Conservation (phyloP, 2,113 vertebrate species). For the Actenoides hombroni region DNA sequence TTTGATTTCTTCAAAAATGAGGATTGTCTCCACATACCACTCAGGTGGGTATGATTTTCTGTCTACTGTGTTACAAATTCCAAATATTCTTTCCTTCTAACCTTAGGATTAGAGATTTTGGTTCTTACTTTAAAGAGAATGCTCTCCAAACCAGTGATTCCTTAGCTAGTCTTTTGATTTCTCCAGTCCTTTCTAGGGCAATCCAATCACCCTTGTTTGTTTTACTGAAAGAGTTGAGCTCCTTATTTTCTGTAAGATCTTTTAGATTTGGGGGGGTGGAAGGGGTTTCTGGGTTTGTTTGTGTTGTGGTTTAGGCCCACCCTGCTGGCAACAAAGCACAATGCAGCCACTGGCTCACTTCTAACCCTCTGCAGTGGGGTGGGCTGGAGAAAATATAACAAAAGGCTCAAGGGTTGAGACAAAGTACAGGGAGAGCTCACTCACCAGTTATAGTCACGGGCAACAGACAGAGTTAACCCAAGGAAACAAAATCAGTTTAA, state of each 20-base stretch:
- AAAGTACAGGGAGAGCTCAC: background rate
- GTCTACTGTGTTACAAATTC: background rate
- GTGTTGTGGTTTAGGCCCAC: background rate
- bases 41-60: background rate
- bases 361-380: background rate
- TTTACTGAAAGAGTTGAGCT: background rate
- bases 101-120: background rate
- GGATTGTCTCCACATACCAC: background rate
- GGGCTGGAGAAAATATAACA: background rate
- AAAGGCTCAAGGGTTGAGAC: background rate
- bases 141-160: background rate
- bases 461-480: background rate
- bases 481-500: background rate
- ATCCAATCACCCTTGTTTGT: background rate
- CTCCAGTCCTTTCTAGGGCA: background rate
- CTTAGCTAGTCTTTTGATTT: background rate
- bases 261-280: accelerated
- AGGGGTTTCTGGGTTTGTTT: accelerated
- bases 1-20: background rate
- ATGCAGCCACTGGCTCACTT: background rate
- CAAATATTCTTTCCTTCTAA: background rate
- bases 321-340: background rate
- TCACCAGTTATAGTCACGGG: background rate
- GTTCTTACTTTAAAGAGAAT: background rate
- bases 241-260: background rate